These are phyloP conservation scores for Mormyrus lacerda DNA, from an alignment of 2,113 vertebrate genomes.

Conservation along the genomic window DNA sequence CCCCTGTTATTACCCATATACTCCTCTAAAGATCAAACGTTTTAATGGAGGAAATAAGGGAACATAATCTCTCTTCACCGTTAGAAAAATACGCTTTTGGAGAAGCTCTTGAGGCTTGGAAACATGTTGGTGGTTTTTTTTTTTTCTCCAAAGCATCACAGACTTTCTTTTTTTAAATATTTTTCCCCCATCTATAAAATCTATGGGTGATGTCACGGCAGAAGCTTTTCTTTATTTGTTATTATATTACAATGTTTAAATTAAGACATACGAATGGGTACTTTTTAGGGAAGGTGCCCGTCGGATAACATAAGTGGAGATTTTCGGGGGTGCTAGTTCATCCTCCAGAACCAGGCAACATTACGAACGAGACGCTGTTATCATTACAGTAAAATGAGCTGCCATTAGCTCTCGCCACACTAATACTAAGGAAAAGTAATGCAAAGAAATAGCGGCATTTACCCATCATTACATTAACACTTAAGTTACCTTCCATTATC, in stretches of 20 bases:
- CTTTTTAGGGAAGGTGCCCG: neutral
- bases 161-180: slow-evolving; percentile 27
- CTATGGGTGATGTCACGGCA: neutral
- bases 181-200: neutral
- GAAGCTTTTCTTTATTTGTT: neutral
- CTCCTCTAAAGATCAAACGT: slow-evolving; percentile 61
- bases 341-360: neutral
- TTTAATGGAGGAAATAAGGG: slow-evolving; percentile 46
- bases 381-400: neutral
- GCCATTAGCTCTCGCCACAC: neutral
- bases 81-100: slow-evolving; percentile 38
- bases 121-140: slow-evolving; percentile 26
- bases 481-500: neutral
- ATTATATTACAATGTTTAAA: neutral
- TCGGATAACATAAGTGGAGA: neutral
- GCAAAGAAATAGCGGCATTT: neutral
- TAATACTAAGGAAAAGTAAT: neutral
- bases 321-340: neutral
- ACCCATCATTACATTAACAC: neutral
- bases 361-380: neutral
- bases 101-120: slow-evolving; percentile 34
- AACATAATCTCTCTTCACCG: slow-evolving; percentile 38
- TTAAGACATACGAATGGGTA: neutral
- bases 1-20: slow-evolving; percentile 64
- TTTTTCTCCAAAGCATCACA: slow-evolving; percentile 28